Percentiles rank a stretch among this genome's conserved stretches.
phyloP scores from a whole-genome alignment of 2,888 invertebrate species.

The Heteromurus nitidus region DNA sequence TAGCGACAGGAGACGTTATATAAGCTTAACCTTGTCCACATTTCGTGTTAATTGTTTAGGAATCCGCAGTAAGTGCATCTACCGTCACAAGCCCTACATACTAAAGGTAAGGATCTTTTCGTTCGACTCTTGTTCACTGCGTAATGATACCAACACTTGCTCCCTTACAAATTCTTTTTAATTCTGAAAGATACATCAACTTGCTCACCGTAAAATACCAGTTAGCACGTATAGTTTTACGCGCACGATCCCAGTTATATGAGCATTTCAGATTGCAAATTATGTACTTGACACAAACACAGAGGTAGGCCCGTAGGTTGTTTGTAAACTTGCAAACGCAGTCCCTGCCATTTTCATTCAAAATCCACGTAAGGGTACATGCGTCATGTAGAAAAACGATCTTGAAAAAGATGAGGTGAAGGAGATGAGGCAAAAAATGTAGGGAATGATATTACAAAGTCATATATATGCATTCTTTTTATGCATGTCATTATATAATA shows the following conservation, averaged over 20 bases:
- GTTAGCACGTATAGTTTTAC: background rate
- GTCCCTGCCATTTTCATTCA: background rate
- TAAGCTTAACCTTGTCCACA: constrained; percentile 64
- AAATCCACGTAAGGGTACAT: too few species aligned
- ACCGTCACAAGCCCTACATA: constrained; percentile 61
- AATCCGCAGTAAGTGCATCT: constrained; percentile 55
- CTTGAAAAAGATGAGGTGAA: constrained; percentile 61
- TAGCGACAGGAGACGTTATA: background rate
- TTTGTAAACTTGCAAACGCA: background rate
- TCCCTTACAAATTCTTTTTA: constrained; percentile 20
- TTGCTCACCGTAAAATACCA: background rate
- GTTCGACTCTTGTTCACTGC: constrained; percentile 9
- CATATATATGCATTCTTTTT: too few species aligned
- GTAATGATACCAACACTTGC: background rate
- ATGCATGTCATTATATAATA: background rate
- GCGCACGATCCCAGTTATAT: background rate
- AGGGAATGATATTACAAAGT: too few species aligned
- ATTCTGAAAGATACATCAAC: constrained; percentile 5
- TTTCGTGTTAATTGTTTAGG: constrained; percentile 61
- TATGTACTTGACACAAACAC: constrained; percentile 61
- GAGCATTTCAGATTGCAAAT: background rate
- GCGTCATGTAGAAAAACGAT: constrained; percentile 20
- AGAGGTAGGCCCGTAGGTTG: constrained; percentile 36
- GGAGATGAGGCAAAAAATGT: constrained; percentile 60
- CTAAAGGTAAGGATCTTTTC: constrained; percentile 56